Percentiles rank a stretch among this genome's conserved stretches.
phyloP scores from a whole-genome alignment of 1,140 invertebrate genomes.

The Bradysia coprophila region DNA sequence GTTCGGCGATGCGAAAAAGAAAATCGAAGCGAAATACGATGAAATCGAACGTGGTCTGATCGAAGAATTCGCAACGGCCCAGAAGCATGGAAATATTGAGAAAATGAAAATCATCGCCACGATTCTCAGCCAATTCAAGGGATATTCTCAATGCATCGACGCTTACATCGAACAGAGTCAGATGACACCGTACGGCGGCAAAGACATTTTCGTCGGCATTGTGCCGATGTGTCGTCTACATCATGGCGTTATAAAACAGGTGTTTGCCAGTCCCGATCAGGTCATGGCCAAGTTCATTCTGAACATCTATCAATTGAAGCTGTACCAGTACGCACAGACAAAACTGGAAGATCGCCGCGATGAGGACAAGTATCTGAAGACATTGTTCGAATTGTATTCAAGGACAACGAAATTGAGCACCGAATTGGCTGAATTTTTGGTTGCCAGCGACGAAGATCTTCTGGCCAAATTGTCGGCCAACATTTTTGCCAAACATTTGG shows the following conservation, averaged over 20 bases:
- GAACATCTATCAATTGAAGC: slow-evolving; percentile 86
- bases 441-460: slow-evolving; percentile 64
- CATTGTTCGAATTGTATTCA: slow-evolving; percentile 75
- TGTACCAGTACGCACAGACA: slow-evolving; percentile 70
- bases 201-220: slow-evolving; percentile 83
- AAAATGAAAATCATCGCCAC: slow-evolving; percentile 88
- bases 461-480: slow-evolving; percentile 62
- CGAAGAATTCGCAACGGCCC: slow-evolving; percentile 85
- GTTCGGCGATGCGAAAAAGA: slow-evolving; percentile 76
- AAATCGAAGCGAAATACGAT: slow-evolving; percentile 87
- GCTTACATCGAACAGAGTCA: slow-evolving; percentile 95
- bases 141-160: slow-evolving; percentile 89
- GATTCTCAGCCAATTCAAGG: slow-evolving; percentile 88
- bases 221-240: slow-evolving; percentile 80
- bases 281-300: slow-evolving; percentile 97
- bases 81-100: slow-evolving; percentile 58
- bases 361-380: slow-evolving; percentile 72
- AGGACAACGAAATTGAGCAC: slow-evolving; percentile 57
- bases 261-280: slow-evolving; percentile 92
- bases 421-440: slow-evolving; percentile 51
- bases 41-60: slow-evolving; percentile 86
- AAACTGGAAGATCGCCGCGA: slow-evolving; percentile 59
- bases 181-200: slow-evolving; percentile 45
- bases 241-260: slow-evolving; percentile 72
- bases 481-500: slow-evolving; percentile 65